Percentiles rank a stretch among this genome's conserved stretches.
These are phyloP conservation scores for Nebria salina DNA, from an alignment of 2,888 invertebrate species.

Conservation along the genomic window DNA sequence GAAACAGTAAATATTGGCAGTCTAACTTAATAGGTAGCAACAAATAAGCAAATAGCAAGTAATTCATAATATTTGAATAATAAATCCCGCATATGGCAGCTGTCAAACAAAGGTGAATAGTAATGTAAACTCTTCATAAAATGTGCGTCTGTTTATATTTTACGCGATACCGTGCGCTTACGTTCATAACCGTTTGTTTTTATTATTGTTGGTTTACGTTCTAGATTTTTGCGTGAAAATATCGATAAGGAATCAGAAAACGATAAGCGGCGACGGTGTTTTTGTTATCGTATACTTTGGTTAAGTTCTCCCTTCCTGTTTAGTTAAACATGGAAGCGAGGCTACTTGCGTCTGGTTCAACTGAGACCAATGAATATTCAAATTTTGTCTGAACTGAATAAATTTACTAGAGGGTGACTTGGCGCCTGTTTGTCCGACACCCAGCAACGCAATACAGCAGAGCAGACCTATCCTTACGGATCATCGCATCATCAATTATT, in stretches of 20 bases:
- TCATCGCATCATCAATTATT: conserved; percentile 3
- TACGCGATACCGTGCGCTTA: neutral
- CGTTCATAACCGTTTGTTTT: neutral
- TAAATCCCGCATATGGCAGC: neutral
- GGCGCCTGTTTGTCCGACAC: conserved; percentile 28
- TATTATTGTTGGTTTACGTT: neutral
- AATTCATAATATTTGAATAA: conserved; percentile 1
- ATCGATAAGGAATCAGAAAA: neutral
- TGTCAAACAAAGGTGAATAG: neutral
- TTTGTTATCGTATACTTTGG: neutral
- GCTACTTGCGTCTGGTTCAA: neutral
- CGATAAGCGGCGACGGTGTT: neutral
- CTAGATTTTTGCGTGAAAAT: neutral
- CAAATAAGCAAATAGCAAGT: neutral
- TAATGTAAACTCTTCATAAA: neutral
- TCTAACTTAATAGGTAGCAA: neutral
- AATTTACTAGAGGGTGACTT: conserved; percentile 15
- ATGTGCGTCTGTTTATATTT: neutral
- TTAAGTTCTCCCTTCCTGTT: neutral
- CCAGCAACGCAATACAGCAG: conserved; percentile 12
- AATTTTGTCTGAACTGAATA: conserved; percentile 10
- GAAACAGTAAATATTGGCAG: neutral
- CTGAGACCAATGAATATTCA: conserved; percentile 26
- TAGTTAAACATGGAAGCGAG: neutral
- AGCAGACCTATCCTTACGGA: conserved; percentile 9